A percentile compares a stretch with the other conserved stretches of the same genome.
phyloP scores from a whole-genome alignment of 1,140 invertebrate genomes.

The Phthorimaea operculella region DNA sequence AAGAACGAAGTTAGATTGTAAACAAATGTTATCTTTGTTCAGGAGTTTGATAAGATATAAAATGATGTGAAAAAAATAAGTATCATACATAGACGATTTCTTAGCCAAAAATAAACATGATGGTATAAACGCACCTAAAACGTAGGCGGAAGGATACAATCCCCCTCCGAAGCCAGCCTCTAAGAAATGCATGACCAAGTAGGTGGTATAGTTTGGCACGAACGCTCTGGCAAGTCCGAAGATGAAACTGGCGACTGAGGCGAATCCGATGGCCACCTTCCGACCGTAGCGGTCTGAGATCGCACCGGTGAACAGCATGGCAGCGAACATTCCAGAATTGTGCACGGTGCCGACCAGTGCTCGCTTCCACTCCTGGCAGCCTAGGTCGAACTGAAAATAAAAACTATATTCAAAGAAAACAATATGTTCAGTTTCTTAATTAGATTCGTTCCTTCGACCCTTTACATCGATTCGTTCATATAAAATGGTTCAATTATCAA shows the following conservation, averaged over 20 bases:
- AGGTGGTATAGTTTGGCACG: slow-evolving; percentile 66
- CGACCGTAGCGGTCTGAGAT: slow-evolving; percentile 73
- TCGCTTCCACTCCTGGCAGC: slow-evolving; percentile 74
- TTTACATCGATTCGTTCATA: no score
- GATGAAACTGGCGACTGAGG: slow-evolving; percentile 46
- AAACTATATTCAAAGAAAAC: no score
- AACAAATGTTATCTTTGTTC: no score
- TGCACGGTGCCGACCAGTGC: slow-evolving; percentile 78
- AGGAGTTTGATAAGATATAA: background rate
- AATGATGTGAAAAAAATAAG: background rate
- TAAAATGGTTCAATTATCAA: no score
- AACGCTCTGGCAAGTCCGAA: slow-evolving; percentile 69
- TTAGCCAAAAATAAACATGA: slow-evolving; percentile 15
- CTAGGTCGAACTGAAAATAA: slow-evolving; percentile 44
- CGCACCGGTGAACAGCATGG: slow-evolving; percentile 74
- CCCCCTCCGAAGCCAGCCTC: slow-evolving; percentile 66
- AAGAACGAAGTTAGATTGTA: no score
- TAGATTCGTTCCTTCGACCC: no score
- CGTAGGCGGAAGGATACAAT: slow-evolving; percentile 70
- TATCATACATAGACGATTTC: background rate
- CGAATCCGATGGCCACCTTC: slow-evolving; percentile 39
- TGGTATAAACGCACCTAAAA: slow-evolving; percentile 62
- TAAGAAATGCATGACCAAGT: slow-evolving; percentile 68
- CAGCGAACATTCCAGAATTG: slow-evolving; percentile 77
- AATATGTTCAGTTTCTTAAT: no score